These are phyloP conservation scores for Trachelus iudaicus DNA, from an alignment of 2,888 invertebrate genomes.

Conservation along the genomic window DNA sequence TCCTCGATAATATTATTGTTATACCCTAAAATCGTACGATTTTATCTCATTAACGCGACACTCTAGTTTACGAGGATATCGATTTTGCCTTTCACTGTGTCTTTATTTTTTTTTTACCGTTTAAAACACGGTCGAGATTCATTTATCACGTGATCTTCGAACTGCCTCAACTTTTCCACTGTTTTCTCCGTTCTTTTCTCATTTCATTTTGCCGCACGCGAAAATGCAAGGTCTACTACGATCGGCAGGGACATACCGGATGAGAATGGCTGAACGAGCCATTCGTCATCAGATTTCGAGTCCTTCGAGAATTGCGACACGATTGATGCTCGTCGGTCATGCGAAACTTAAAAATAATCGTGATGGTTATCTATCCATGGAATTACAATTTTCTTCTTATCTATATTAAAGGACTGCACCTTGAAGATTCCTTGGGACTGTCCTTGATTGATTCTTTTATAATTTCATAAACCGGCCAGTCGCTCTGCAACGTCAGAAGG, in stretches of 20 bases:
- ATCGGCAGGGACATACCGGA: neutral
- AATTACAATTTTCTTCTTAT: neutral
- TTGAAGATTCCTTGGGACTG: neutral
- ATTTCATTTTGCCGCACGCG: neutral
- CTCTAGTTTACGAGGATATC: neutral
- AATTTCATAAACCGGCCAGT: neutral
- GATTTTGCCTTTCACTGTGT: neutral
- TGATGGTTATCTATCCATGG: neutral
- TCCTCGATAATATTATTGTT: neutral
- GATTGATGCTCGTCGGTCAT: neutral
- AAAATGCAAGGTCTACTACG: neutral
- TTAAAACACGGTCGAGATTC: no score
- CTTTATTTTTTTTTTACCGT: neutral
- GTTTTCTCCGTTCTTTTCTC: neutral
- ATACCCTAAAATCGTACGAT: neutral
- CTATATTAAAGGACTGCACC: neutral
- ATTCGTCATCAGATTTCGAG: neutral
- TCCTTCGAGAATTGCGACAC: neutral
- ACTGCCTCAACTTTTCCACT: neutral
- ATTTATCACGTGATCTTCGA: no score
- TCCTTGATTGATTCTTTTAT: neutral
- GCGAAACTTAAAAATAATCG: neutral
- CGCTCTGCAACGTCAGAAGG: neutral
- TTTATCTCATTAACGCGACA: neutral
- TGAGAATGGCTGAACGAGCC: neutral